phyloP scores from a whole-genome alignment of 1,140 invertebrate species.

The Telenomus remus region DNA sequence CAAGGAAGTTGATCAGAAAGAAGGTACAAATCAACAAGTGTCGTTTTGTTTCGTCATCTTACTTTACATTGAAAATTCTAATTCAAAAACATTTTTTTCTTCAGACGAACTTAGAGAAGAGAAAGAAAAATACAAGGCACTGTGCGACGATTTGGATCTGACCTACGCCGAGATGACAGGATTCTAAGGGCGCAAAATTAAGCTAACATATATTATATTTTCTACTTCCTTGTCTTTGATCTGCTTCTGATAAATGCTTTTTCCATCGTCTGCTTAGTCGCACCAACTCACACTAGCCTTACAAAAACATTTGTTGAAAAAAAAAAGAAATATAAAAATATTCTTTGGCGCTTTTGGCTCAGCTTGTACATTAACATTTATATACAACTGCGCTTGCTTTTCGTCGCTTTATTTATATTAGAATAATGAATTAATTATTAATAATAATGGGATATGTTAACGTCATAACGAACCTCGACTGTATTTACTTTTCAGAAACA shows the following conservation, averaged over 20 bases:
- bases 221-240: slow-evolving; percentile 62
- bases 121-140: slow-evolving; percentile 81
- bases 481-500: slow-evolving; percentile 63
- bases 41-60: too few species aligned
- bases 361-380: slow-evolving; percentile 6
- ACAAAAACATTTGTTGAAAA: slow-evolving; percentile 4
- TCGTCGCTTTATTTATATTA: slow-evolving; percentile 55
- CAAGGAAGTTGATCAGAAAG: slow-evolving; percentile 72
- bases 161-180: slow-evolving; percentile 79
- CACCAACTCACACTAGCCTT: slow-evolving; percentile 9
- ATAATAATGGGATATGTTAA: too few species aligned
- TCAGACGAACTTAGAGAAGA: slow-evolving; percentile 83
- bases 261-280: slow-evolving; percentile 23
- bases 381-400: slow-evolving; percentile 36
- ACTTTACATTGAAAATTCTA: too few species aligned
- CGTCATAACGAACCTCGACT: slow-evolving; percentile 23
- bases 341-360: slow-evolving; percentile 11
- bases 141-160: slow-evolving; percentile 85
- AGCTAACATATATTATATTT: slow-evolving; percentile 51
- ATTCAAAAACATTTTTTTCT: slow-evolving; percentile 23
- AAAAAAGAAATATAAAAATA: not conserved
- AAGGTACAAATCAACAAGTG: slow-evolving; percentile 70
- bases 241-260: slow-evolving; percentile 50
- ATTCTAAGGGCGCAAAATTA: slow-evolving; percentile 66
- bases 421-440: slow-evolving; percentile 9